phyloP scores from a whole-genome alignment of 2,797 vertebrate genomes.

The Poecilia velifera region DNA sequence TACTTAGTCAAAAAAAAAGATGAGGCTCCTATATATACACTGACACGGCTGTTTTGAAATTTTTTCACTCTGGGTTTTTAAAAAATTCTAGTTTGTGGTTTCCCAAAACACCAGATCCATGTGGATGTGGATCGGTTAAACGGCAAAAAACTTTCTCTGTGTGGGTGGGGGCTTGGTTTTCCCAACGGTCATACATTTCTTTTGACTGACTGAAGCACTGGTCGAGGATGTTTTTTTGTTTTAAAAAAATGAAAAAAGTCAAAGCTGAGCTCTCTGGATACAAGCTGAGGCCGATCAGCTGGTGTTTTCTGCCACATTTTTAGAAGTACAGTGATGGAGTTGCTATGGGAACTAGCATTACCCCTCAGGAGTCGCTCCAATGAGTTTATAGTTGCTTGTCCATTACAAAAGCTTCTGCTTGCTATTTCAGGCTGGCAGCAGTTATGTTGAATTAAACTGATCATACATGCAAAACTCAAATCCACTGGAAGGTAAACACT shows the following conservation, averaged over 20 bases:
- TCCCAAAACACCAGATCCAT: neutral
- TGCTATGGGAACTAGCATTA: slow-evolving; percentile 76
- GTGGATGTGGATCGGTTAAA: neutral
- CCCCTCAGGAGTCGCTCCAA: slow-evolving; percentile 66
- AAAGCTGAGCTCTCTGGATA: slow-evolving; percentile 46
- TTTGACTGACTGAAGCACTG: neutral
- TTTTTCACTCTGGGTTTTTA: neutral
- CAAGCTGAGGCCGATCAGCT: slow-evolving; percentile 50
- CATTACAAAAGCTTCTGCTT: slow-evolving; percentile 61
- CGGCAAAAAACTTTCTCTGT: too few species aligned
- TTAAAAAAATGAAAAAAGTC: slow-evolving; percentile 11
- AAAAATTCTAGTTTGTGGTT: neutral
- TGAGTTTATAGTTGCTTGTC: slow-evolving; percentile 62
- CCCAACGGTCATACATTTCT: slow-evolving; percentile 13
- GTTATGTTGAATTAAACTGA: slow-evolving; percentile 58
- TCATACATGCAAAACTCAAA: slow-evolving; percentile 42
- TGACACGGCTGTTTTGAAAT: neutral
- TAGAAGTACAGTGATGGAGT: slow-evolving; percentile 63
- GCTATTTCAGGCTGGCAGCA: slow-evolving; percentile 54
- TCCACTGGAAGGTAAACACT: neutral
- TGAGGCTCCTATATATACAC: neutral
- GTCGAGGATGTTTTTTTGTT: slow-evolving; percentile 27
- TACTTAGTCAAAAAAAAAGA: neutral
- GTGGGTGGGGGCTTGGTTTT: neutral
- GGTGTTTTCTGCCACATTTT: slow-evolving; percentile 65